Conservation (phyloP, 2,797 vertebrate species). For the Enteromius afrohamiltoni region DNA sequence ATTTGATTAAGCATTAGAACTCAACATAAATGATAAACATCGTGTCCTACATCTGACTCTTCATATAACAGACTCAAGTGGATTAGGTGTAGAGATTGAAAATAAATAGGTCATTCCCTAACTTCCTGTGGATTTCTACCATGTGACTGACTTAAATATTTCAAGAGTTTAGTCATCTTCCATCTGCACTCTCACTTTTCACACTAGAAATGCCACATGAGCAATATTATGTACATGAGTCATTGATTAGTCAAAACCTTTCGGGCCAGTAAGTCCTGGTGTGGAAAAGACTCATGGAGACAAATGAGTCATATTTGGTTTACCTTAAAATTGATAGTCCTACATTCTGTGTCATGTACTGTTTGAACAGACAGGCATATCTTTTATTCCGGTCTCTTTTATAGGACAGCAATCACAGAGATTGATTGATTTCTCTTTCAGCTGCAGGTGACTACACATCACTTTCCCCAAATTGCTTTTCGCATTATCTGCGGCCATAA, state of each 20-base stretch:
- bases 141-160: constrained; percentile 32
- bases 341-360: not conserved
- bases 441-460: not conserved
- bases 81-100: constrained; percentile 72
- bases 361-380: not conserved
- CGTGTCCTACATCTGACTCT: not conserved
- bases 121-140: constrained; percentile 59
- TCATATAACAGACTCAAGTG: not conserved
- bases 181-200: constrained; percentile 25
- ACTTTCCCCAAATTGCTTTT: not conserved
- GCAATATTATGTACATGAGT: not conserved
- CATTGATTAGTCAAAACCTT: not conserved
- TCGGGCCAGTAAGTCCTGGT: not conserved
- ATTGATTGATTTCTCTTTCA: not conserved
- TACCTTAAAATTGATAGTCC: not conserved
- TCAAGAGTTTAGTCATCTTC: constrained; percentile 36
- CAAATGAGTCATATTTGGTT: constrained; percentile 10
- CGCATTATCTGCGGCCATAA: not conserved
- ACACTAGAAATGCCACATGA: constrained; percentile 14
- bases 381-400: not conserved
- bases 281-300: not conserved
- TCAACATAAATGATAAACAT: not conserved
- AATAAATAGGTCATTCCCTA: constrained; percentile 73
- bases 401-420: not conserved
- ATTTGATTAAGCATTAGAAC: not conserved